Evolutionary conservation across 2,113 vertebrate genomes (phyloP), one percentile per base, ranked within the genome.

Genomic region (Hemibates koningsi): DNA sequence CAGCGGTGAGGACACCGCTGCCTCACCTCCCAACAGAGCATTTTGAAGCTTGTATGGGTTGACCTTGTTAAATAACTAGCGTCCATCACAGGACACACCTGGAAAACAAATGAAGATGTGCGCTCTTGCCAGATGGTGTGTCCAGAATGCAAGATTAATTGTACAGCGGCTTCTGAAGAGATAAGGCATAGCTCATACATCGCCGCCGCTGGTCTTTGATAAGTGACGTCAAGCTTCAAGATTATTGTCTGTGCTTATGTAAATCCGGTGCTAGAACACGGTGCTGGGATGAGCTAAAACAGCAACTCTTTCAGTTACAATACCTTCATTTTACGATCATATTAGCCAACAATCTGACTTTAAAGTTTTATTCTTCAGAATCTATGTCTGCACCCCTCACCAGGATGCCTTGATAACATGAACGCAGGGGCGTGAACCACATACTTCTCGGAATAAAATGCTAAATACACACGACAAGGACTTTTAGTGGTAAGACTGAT

Each of bases 1-100:
- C 83, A 87, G 86, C 38, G 21, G 81, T 29, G 86, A 88, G 88
- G 90, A 84, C 21, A 29, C 57, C 82, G 53, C 82, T 52, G 32
- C 36, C 11, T 27, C 43, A 50, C 4, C 53, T 87, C 84, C 89
- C 88, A 83, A 19, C 24, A 48, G 73, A 89, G 82, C 80, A 90
- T 92, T 92, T 90, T 95, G 93, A 93, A 94, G 94, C 92, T 88
- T 45, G 80, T 68, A 73, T 73, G 86, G 85, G 73, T 82, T 93
- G 94, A 95, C 94, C 95, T 95, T 94, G 93, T 94, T 96, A 88
- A 96, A 94, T 95, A 95, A 94, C 91, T 95, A 81, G 93, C 88
- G 90, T 91, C 93, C 90, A 91, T 68, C 61, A 85, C 83, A 38
- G 50, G 84, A 90, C 82, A 76, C 90, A 94, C 91, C 91, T 94